Evolutionary conservation across 2,113 vertebrate species (phyloP).

Genomic region (Lagopus muta): DNA sequence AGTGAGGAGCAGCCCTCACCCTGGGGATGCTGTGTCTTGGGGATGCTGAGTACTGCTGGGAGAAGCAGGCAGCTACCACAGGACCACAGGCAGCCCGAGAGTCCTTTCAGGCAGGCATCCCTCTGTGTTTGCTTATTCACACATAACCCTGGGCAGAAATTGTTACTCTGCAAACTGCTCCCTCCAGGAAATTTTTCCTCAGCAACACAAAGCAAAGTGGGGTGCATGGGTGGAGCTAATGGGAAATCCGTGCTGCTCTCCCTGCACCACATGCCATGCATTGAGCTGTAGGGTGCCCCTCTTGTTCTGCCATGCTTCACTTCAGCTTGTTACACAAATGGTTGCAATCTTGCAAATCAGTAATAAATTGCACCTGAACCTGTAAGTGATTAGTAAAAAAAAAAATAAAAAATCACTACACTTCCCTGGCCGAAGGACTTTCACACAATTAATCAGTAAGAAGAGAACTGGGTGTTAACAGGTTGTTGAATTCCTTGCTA

Average conservation of each 20-base stretch:
- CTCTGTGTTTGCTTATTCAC: neutral
- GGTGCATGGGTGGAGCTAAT: neutral
- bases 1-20: neutral
- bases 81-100: neutral
- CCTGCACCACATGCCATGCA: neutral
- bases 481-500: constrained; percentile 12
- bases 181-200: neutral
- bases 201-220: neutral
- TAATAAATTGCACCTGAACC: constrained; percentile 54
- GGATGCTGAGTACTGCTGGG: too few relatives aligned
- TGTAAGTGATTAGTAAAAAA: constrained; percentile 29
- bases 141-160: neutral
- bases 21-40: neutral
- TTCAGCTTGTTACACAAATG: neutral
- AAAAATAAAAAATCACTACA: neutral
- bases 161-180: neutral
- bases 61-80: neutral
- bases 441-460: constrained; percentile 65
- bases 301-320: neutral
- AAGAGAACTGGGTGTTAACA: neutral
- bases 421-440: constrained; percentile 52
- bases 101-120: neutral
- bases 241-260: neutral
- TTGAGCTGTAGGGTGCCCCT: neutral
- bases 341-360: constrained; percentile 56